Evolutionary conservation across 2,113 vertebrate genomes (phyloP), one percentile per base, ranked within the genome.

Genomic region (Ochotona curzoniae): DNA sequence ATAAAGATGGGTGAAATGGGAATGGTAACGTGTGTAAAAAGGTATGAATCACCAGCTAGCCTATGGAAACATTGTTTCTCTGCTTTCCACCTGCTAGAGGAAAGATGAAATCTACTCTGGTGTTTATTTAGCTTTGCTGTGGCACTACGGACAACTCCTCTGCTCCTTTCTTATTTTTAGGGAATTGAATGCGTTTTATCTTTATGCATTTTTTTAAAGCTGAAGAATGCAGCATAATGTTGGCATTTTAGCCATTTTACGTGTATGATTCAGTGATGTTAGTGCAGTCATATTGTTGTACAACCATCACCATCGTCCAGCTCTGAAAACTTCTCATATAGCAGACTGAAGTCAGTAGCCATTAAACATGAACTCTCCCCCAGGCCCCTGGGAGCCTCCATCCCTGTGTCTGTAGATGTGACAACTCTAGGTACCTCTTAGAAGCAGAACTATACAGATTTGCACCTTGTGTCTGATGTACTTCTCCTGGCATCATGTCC

Each of bases 391-490:
- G 38, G 38, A 44, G 38, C 14, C 21, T 3, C n/a, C 8, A 14
- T 67, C 61, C 75, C 69, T 51, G 51, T 54, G 25, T 49, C 47
- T 11, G 0, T 54, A 47, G 20, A 1, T 23, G 7, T 17, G 54
- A 57, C 54, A 17, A 18, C 54, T 57, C 54, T 57, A 57, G 54
- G 54, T 57, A 57, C 54, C 54, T 15, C n/a, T 8, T 8, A 0
- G n/a, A 30, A 11, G 10, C 5, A 35, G 60, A 13, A 15, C 47
- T 47, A 0, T 1, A 8, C 8, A 8, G 0, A 2, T n/a, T 23
- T 61, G 12, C 38, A 21, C 61, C 66, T 44, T 6, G 8, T 20
- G 25, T 35, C 47, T 30, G 66, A 82, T 30, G 12, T 21, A 1
- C 47, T 51, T 26, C 44, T 10, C 44, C 26, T 12, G 4, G 35